phyloP scores from a whole-genome alignment of 2,113 vertebrate species.

The Pelobates fuscus region DNA sequence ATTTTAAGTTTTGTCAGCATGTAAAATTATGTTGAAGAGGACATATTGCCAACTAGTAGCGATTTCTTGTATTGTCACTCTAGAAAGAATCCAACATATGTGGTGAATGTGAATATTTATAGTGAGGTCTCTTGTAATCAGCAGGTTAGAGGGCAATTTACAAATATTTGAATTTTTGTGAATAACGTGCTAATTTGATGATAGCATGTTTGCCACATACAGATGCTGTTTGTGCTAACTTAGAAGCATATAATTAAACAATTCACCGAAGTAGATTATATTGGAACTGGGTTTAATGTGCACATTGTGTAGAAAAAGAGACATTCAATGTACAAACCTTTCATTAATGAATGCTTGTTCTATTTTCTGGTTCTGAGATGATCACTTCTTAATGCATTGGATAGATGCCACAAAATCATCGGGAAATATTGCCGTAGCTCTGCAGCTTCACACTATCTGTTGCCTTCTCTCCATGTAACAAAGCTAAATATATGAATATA shows the following conservation, averaged over 20 bases:
- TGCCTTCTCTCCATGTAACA: not conserved
- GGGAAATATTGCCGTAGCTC: not conserved
- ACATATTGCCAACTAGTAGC: too few species aligned
- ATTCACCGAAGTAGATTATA: not conserved
- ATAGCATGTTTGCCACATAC: not conserved
- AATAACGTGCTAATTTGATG: conserved; percentile 4
- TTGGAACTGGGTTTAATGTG: not conserved
- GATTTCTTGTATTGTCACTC: too few species aligned
- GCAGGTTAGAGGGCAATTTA: too few species aligned
- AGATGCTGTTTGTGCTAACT: not conserved
- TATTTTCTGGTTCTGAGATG: not conserved
- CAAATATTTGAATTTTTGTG: too few species aligned
- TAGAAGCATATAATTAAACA: not conserved
- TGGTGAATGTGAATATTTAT: too few species aligned
- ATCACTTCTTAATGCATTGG: not conserved
- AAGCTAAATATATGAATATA: not conserved
- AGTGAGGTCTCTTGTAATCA: too few species aligned
- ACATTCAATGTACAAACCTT: not conserved
- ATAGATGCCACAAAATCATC: not conserved
- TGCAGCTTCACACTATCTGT: not conserved
- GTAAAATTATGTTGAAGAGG: too few species aligned
- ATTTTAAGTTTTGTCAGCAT: too few species aligned
- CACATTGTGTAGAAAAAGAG: not conserved
- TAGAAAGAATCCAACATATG: too few species aligned
- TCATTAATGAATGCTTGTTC: not conserved